Evolutionary conservation across 2,113 vertebrate species (phyloP).

Genomic region (Sorex fumeus): DNA sequence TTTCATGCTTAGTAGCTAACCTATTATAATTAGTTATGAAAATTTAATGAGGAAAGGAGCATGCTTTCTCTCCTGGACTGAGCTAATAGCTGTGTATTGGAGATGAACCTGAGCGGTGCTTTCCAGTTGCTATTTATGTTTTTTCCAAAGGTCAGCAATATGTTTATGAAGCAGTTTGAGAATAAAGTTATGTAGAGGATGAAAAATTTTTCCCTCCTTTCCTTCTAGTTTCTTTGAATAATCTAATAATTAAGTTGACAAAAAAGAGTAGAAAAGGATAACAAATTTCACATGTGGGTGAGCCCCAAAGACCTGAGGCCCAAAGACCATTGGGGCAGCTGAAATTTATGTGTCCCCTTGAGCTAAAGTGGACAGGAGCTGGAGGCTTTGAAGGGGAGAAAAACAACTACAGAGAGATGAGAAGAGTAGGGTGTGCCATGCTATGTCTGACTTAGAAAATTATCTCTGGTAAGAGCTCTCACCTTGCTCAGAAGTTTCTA

Average conservation of each 20-base stretch:
- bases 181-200: background rate
- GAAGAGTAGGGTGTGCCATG: background rate
- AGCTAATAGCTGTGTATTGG: background rate
- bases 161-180: background rate
- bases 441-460: background rate
- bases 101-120: constrained; percentile 8
- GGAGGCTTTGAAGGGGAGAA: background rate
- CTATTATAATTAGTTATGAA: constrained; percentile 29
- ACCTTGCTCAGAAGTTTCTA: background rate
- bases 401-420: background rate
- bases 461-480: background rate
- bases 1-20: constrained; percentile 15
- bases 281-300: background rate
- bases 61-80: background rate
- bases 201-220: background rate
- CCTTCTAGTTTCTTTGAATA: background rate
- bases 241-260: background rate
- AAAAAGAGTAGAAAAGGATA: background rate
- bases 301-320: background rate
- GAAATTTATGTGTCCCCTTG: background rate
- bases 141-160: constrained; percentile 24
- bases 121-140: background rate
- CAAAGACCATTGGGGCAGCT: background rate
- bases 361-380: background rate
- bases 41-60: background rate